Percentiles rank a stretch among this genome's conserved stretches.
Evolutionary conservation across 1,140 invertebrate species (phyloP).

Genomic region (Sipha flava): DNA sequence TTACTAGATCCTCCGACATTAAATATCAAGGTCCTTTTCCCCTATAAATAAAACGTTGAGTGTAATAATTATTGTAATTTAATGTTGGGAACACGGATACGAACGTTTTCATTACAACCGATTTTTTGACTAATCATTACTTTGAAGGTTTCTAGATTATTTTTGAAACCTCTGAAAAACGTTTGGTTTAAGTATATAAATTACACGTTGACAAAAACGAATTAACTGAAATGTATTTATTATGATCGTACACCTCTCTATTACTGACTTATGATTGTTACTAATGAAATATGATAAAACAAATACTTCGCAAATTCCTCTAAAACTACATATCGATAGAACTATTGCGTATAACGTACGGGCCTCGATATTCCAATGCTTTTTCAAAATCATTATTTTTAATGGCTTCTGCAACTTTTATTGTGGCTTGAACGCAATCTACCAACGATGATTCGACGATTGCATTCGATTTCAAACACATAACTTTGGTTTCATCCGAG

Average conservation of each 20-base stretch:
- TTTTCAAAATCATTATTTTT: conserved; percentile 84
- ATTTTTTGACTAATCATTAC: background rate
- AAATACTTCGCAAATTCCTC: no score
- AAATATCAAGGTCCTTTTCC: conserved; percentile 57
- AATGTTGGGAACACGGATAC: background rate
- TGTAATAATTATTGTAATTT: background rate
- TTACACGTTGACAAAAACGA: no score
- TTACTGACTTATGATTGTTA: no score
- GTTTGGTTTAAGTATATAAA: no score
- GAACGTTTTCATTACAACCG: background rate
- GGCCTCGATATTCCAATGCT: conserved; percentile 87
- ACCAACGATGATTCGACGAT: conserved; percentile 90
- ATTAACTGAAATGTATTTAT: no score
- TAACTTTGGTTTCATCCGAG: conserved; percentile 81
- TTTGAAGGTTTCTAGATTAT: background rate
- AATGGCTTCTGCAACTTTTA: conserved; percentile 80
- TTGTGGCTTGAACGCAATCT: conserved; percentile 92
- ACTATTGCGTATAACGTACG: conserved; percentile 47
- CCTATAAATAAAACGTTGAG: background rate
- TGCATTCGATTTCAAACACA: conserved; percentile 94
- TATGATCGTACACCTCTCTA: no score
- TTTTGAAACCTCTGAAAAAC: background rate
- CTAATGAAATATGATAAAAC: no score
- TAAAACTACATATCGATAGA: no score
- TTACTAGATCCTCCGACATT: conserved; percentile 97